Percentiles rank a stretch among this genome's conserved stretches.
Evolutionary conservation across 2,888 invertebrate species (phyloP).

Genomic region (Lochmaea crataegi): DNA sequence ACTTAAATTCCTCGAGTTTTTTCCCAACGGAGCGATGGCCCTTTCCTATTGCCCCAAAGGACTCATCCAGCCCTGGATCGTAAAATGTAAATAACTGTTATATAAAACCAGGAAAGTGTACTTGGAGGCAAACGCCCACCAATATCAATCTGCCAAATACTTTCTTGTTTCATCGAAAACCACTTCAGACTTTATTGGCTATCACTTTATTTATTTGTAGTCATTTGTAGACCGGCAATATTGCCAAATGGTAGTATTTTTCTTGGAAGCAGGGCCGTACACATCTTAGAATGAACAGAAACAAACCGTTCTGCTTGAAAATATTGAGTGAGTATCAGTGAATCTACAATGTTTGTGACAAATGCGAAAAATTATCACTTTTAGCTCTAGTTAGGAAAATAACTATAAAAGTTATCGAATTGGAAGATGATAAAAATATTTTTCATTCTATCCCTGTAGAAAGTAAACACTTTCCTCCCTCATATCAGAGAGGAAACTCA

Average conservation of each 20-base stretch:
- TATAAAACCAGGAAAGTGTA: constrained; percentile 44
- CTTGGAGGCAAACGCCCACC: constrained; percentile 37
- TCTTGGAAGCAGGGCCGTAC: neutral
- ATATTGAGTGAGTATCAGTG: no score
- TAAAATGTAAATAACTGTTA: constrained; percentile 52
- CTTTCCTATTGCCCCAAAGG: constrained; percentile 39
- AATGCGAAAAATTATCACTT: no score
- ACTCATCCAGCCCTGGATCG: constrained; percentile 46
- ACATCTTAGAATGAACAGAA: neutral
- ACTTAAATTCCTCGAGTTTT: constrained; percentile 32
- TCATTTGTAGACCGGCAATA: constrained; percentile 24
- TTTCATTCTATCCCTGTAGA: no score
- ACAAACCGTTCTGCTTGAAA: neutral
- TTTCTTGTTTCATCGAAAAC: constrained; percentile 44
- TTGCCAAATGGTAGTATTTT: neutral
- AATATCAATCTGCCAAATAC: constrained; percentile 46
- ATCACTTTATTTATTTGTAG: constrained; percentile 38
- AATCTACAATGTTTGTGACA: no score
- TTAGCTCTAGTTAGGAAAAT: no score
- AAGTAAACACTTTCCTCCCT: no score
- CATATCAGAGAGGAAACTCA: no score
- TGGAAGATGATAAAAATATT: no score
- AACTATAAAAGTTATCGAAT: no score
- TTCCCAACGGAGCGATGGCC: constrained; percentile 30
- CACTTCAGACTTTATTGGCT: constrained; percentile 41